Base-by-base conservation (phyloP, 2,113 vertebrate genomes). In the Gymnarchus niloticus region DNA sequence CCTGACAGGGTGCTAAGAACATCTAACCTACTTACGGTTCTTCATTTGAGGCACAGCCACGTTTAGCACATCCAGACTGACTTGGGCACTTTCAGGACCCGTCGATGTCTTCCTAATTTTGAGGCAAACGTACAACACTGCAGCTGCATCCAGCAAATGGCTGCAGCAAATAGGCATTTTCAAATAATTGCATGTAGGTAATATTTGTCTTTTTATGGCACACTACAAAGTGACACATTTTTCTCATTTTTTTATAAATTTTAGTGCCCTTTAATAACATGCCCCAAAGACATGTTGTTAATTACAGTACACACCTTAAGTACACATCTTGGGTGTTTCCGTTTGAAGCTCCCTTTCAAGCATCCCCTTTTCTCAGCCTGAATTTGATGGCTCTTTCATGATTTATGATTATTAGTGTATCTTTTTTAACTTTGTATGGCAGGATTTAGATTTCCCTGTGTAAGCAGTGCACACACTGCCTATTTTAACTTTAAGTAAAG, bases 241-340 rank as follows among this genome's bases (percentile, higher is more conserved):
- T 46, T 61, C 37, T 61, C 51, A 41, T 41, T 41, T 52, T 82
- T 25, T 51, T 23, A 81, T 37, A 52, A 81, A 65, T 86, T 33
- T 59, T 51, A 37, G 56, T 57, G 23, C 56, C 41, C 48, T 83
- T 86, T 73, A 86, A 73, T 83, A 33, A 49, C 59, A 83, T 54
- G 7, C 59, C 85, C 85, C 25, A 33, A 86, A 86, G 85, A 28
- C 57, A 25, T 57, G 28, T 48, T 33, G 44, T 86, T 83, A 69
- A 83, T 83, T 86, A 83, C 81, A 54, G 59, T 41, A 19, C 28
- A 83, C 46, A 56, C 41, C 80, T 69, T 86, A 57, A 83, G n/a
- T n/a, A n/a, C n/a, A n/a, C n/a, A n/a, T n/a, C n/a, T 86, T 82
- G 82, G 65, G 37, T 49, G 28, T 19, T 82, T 83, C 9, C 49